Base-by-base conservation (phyloP, 23 tunicate genomes). In the Ascidia mentula region DNA sequence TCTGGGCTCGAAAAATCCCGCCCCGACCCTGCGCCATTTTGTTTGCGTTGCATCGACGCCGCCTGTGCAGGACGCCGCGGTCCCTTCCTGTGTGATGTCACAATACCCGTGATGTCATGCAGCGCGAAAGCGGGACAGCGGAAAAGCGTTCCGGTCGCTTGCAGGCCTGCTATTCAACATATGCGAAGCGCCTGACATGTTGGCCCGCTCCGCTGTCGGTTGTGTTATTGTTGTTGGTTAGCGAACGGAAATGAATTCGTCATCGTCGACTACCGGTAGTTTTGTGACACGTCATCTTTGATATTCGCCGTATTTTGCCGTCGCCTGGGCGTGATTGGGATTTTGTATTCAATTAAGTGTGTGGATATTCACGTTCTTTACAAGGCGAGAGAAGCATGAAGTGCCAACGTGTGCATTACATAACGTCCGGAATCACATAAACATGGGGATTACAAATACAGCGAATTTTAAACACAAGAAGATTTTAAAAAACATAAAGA, bases 211-310 rank as follows among this genome's bases (percentile, higher is more conserved):
- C 13, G 65, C 24, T 53, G 65, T 9, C 13, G 53, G 15, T 42
- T 42, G 65, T 53, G 65, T 53, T 53, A 20, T 53, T 53, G 65
- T 53, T 53, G 65, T 53, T 9, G 65, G 28, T 53, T 20, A 53
- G 13, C 65, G 65, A 53, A 53, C 65, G 65, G 65, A 53, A 53
- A 53, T 53, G 13, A 20, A 53, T 53, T 53, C 65, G 65, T 53
- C 65, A 53, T 53, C 65, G 65, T 28, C 13, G 65, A n/a, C 65
- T 53, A 9, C 65, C 65, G 65, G 65, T 53, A 28, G 53, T 15
- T n/a, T 42, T 12, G 13, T 53, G 65, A 53, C 65, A 28, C 65
- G 65, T 53, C 65, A 53, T 5, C 65, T 9, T n/a, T n/a, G n/a
- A n/a, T n/a, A n/a, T n/a, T n/a, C n/a, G n/a, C n/a, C n/a, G n/a